Percentiles rank a stretch among this genome's conserved stretches.
Evolutionary conservation across 2,888 invertebrate genomes (phyloP).

Genomic region (Mesochorus sp.): DNA sequence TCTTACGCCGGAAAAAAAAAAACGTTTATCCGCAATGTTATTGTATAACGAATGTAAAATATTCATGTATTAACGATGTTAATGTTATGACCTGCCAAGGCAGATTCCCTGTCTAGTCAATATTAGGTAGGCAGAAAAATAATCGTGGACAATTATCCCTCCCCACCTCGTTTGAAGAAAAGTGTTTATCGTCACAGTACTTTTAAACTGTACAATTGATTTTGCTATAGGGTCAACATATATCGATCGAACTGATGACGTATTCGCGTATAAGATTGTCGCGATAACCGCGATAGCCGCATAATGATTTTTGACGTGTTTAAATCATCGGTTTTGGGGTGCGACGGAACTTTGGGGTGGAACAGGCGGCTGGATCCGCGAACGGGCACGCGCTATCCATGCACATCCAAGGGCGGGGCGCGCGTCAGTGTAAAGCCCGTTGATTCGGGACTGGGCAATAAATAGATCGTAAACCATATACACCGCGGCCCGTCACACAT

Average conservation of each 20-base stretch:
- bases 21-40: constrained; percentile 28
- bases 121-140: constrained; percentile 78
- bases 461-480: constrained; percentile 80
- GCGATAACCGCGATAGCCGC: background rate
- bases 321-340: constrained; percentile 31
- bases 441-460: constrained; percentile 66
- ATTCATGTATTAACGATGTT: constrained; percentile 36
- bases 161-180: constrained; percentile 13
- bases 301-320: constrained; percentile 35
- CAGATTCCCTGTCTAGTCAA: constrained; percentile 81
- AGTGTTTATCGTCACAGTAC: constrained; percentile 1
- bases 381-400: constrained; percentile 58
- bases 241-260: constrained; percentile 1
- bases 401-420: constrained; percentile 62
- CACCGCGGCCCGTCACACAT: constrained; percentile 76
- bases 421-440: constrained; percentile 68
- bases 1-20: background rate
- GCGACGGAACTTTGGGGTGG: background rate
- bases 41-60: constrained; percentile 48
- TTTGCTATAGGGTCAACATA: background rate
- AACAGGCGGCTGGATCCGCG: constrained; percentile 14
- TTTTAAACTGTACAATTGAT: background rate
- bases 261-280: constrained; percentile 9
- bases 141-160: constrained; percentile 71
- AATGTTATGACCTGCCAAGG: constrained; percentile 59